A percentile compares a stretch with the other conserved stretches of the same genome.
These are phyloP conservation scores for Operophtera brumata DNA, from an alignment of 2,888 invertebrate species.

Conservation along the genomic window DNA sequence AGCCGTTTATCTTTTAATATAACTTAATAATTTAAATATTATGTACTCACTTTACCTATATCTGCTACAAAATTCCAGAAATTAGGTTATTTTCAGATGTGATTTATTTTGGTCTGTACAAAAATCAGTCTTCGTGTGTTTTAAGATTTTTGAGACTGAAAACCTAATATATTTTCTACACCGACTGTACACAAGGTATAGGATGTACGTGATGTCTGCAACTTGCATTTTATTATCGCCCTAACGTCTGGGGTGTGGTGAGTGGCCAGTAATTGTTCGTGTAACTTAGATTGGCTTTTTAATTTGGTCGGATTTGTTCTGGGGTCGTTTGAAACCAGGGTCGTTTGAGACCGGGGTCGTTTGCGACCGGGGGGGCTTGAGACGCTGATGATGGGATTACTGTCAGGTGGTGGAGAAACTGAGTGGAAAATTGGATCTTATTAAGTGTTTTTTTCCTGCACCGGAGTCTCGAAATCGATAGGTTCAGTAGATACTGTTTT, in stretches of 20 bases:
- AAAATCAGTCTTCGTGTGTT: no score
- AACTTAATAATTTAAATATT: no score
- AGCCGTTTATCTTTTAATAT: no score
- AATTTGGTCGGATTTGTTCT: conserved; percentile 50
- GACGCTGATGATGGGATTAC: conserved; percentile 13
- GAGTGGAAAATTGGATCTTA: conserved; percentile 7
- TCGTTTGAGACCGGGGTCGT: conserved; percentile 8
- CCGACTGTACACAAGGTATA: conserved; percentile 23
- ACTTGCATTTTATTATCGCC: conserved; percentile 55
- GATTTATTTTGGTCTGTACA: no score
- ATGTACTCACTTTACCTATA: no score
- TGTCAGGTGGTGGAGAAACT: conserved; percentile 7
- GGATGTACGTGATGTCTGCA: conserved; percentile 34
- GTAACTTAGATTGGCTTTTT: conserved; percentile 79
- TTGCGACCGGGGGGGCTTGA: background rate
- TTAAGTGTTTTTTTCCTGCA: background rate
- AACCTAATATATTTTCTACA: conserved; percentile 17
- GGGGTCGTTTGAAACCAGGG: conserved; percentile 25
- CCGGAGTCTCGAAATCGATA: no score
- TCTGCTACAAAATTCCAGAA: no score
- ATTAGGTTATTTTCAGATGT: background rate
- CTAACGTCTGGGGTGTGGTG: conserved; percentile 64
- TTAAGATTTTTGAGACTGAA: no score
- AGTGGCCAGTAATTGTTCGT: conserved; percentile 76
- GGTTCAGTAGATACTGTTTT: no score